Conservation (phyloP, 2,888 invertebrate genomes). For the Heterodera filipjevi region DNA sequence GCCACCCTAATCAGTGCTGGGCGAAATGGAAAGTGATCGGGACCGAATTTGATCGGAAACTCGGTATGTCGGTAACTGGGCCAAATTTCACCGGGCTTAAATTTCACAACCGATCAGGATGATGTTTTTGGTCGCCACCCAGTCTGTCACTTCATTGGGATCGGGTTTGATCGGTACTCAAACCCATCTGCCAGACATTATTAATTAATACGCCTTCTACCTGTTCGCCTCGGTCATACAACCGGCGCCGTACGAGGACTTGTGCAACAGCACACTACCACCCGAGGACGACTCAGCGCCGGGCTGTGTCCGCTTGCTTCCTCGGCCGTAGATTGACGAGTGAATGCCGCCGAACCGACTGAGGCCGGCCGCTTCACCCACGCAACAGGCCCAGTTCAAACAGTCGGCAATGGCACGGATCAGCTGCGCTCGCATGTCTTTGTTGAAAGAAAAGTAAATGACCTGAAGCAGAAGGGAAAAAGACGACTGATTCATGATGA, state of each 20-base stretch:
- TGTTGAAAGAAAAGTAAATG: constrained; percentile 61
- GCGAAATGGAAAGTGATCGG: too few species aligned
- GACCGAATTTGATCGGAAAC: too few species aligned
- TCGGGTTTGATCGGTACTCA: too few species aligned
- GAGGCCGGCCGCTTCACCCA: constrained; percentile 2
- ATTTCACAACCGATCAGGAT: too few species aligned
- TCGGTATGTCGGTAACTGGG: too few species aligned
- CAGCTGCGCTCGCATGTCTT: constrained; percentile 54
- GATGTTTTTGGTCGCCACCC: too few species aligned
- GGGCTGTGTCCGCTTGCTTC: neutral
- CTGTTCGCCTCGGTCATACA: constrained; percentile 12
- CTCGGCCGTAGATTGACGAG: constrained; percentile 26
- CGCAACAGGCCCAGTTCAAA: constrained; percentile 27
- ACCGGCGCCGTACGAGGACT: constrained; percentile 17
- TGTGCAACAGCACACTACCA: constrained; percentile 15
- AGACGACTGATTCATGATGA: too few species aligned
- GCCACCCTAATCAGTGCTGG: too few species aligned
- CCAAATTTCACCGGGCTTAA: too few species aligned
- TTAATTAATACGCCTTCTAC: neutral
- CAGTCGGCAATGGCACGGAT: constrained; percentile 31
- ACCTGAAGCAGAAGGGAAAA: constrained; percentile 32
- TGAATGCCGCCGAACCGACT: neutral
- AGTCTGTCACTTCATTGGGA: too few species aligned
- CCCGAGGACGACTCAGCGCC: constrained; percentile 28
- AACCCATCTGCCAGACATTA: neutral